Evolutionary conservation across 2,797 vertebrate species (phyloP).

Genomic region (Tiaroga cobitis): DNA sequence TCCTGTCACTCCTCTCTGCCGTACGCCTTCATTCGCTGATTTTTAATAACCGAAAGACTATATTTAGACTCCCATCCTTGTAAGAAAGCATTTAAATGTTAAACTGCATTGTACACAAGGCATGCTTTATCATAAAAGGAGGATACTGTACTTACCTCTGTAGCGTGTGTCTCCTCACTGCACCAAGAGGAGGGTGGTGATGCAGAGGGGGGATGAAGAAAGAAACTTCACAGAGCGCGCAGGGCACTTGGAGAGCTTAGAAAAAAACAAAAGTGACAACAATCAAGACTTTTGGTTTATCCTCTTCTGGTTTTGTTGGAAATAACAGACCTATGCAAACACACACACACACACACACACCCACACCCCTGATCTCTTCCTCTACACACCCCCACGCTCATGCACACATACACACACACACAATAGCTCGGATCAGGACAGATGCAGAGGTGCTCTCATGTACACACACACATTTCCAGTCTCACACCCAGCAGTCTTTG

Average conservation of each 20-base stretch:
- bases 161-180: constrained; percentile 70
- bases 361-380: constrained; percentile 38
- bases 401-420: constrained; percentile 34
- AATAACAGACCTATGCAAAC: constrained; percentile 57
- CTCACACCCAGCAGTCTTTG: constrained; percentile 70
- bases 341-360: constrained; percentile 21
- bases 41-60: background rate
- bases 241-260: constrained; percentile 51
- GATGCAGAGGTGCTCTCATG: constrained; percentile 61
- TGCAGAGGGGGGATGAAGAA: constrained; percentile 10
- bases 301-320: constrained; percentile 60
- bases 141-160: constrained; percentile 48
- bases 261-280: constrained; percentile 50
- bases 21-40: background rate
- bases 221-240: constrained; percentile 53
- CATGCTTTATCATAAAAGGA: constrained; percentile 20
- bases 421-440: constrained; percentile 63
- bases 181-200: constrained; percentile 48
- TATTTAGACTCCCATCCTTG: background rate
- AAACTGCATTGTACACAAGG: background rate
- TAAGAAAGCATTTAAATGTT: background rate
- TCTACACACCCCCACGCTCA: constrained; percentile 32
- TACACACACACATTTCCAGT: constrained; percentile 67
- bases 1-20: background rate
- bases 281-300: constrained; percentile 66